Percentiles rank a stretch among this genome's conserved stretches.
Conservation (phyloP, 2,888 invertebrate genomes). For the Galerucella pusilla region DNA sequence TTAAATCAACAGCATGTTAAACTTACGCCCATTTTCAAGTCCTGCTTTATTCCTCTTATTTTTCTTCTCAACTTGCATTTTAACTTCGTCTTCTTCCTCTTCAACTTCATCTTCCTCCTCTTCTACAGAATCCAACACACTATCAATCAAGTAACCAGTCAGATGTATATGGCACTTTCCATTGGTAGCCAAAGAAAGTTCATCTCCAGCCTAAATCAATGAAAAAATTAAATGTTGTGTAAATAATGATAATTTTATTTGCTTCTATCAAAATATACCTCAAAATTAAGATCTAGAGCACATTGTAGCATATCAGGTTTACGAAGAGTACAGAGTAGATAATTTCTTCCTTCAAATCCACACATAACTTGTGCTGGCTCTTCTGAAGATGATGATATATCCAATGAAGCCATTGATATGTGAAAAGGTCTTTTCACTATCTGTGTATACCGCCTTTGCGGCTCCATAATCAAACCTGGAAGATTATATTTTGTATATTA, state of each 20-base stretch:
- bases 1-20: background rate
- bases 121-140: constrained; percentile 63
- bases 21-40: constrained; percentile 50
- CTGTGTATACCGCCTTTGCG: constrained; percentile 85
- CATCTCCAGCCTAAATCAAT: constrained; percentile 56
- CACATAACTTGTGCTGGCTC: constrained; percentile 81
- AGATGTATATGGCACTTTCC: constrained; percentile 85
- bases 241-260: background rate
- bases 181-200: constrained; percentile 64
- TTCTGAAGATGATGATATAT: constrained; percentile 71
- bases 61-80: constrained; percentile 63
- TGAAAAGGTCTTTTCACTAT: constrained; percentile 85
- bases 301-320: constrained; percentile 76
- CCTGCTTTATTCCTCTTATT: constrained; percentile 58
- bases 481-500: constrained; percentile 28
- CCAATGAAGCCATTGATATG: constrained; percentile 89
- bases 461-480: constrained; percentile 84
- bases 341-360: constrained; percentile 78
- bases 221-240: background rate
- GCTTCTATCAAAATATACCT: constrained; percentile 50
- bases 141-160: constrained; percentile 77
- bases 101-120: constrained; percentile 67
- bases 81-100: constrained; percentile 57
- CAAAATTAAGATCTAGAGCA: constrained; percentile 83
- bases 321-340: constrained; percentile 80